A percentile compares a stretch with the other conserved stretches of the same genome.
These are phyloP conservation scores for Nanger granti DNA, from an alignment of 2,113 vertebrate genomes.

Conservation along the genomic window DNA sequence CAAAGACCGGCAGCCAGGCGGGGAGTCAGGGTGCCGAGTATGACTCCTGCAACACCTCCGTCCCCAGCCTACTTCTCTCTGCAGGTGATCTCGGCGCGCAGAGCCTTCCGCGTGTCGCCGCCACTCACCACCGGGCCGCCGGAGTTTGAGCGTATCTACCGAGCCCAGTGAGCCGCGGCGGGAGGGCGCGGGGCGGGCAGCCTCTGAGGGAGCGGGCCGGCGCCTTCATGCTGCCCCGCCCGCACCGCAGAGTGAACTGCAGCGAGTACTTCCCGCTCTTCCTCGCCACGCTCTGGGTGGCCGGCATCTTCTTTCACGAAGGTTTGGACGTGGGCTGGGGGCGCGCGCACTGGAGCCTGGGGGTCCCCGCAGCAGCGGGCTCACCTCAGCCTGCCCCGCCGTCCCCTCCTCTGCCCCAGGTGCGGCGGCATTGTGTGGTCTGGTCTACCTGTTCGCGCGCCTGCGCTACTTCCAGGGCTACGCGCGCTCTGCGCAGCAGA, in stretches of 20 bases:
- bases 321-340: conserved; percentile 72
- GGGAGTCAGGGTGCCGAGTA: not conserved
- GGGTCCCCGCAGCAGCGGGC: fast-evolving
- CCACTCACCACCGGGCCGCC: conserved; percentile 84
- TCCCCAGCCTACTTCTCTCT: conserved; percentile 88
- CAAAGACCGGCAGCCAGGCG: fast-evolving
- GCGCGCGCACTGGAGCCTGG: fast-evolving
- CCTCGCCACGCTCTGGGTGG: conserved; percentile 85
- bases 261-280: conserved; percentile 93
- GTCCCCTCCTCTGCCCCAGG: not conserved
- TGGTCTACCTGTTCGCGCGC: conserved; percentile 85
- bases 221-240: not conserved
- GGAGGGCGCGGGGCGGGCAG: not conserved
- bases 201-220: not conserved
- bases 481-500: conserved; percentile 67
- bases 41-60: not conserved
- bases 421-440: conserved; percentile 76
- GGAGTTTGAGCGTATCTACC: conserved; percentile 87
- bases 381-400: not conserved
- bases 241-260: conserved; percentile 84
- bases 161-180: conserved; percentile 88
- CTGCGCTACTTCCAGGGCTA: conserved; percentile 89
- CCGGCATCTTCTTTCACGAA: conserved; percentile 91
- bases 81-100: conserved; percentile 87
- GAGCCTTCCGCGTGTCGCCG: conserved; percentile 84